Base-by-base conservation (phyloP, 2,113 vertebrate species). In the Sylvietta virens region DNA sequence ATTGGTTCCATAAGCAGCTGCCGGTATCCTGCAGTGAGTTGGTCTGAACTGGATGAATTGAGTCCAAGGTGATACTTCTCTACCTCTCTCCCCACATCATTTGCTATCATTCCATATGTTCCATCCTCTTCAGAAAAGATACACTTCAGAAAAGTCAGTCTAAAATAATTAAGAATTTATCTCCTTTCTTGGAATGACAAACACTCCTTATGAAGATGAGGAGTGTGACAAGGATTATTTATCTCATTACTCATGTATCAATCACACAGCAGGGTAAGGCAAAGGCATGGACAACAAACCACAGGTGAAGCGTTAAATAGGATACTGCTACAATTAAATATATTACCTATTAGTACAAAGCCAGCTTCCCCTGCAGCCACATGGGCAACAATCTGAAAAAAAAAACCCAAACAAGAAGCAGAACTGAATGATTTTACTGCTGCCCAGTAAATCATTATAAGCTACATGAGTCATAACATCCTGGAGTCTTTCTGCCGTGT, bases 1-100 rank as follows among this genome's bases (percentile, higher is more conserved):
- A 93, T 93, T 79, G 84, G 33, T 67, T 91, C 70, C 45, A 33
- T 96, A 76, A 91, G 86, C 51, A 92, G 77, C 76, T 64, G 61
- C 73, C 40, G 48, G 51, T 48, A 24, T 53, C 93, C 89, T 72
- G 58, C 84, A 79, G 91, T 37, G 86, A 89, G 44, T 81, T 44
- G 12, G 47, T 67, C 86, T 81, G 86, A 89, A 78, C 73, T 53
- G 70, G n/a, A 81, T 5, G 18, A 89, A 94, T 92, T 89, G 83
- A 86, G 35, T 69, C 45, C 78, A 79, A 84, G 66, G 69, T 92
- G 91, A 76, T 91, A 27, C 6, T 81, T 61, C 45, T 86, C 50
- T 51, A 1, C 60, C 53, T 90, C 18, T 60, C 71, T 13, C 31
- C 35, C 17, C 20, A 6, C n/a, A 31, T 57, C 54, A 45, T 78